Conservation (phyloP, 2,888 invertebrate species). For the Aleiodes leptofemur region DNA sequence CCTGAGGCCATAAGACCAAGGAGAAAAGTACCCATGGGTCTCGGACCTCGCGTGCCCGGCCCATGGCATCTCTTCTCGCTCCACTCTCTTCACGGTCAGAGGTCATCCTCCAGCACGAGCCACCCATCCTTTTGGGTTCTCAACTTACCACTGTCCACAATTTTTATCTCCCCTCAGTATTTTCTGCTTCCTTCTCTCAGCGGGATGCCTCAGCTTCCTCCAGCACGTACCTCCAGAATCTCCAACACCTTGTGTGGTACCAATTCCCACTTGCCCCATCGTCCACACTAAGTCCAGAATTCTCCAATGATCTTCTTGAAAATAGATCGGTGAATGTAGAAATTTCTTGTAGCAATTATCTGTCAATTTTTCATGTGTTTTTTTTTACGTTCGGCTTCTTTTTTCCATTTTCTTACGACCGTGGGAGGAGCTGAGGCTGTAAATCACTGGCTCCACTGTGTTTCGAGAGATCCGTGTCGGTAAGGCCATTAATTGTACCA, state of each 20-base stretch:
- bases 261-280: not conserved
- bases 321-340: slow-evolving; percentile 3
- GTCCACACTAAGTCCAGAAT: not conserved
- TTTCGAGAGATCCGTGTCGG: slow-evolving; percentile 50
- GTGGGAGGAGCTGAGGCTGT: slow-evolving; percentile 55
- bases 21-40: slow-evolving; percentile 43
- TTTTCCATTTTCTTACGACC: slow-evolving; percentile 41
- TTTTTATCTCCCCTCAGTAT: not conserved
- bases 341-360: slow-evolving; percentile 29
- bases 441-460: slow-evolving; percentile 50
- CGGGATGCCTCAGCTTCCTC: slow-evolving; percentile 42
- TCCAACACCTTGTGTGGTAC: slow-evolving; percentile 42
- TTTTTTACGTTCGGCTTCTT: slow-evolving; percentile 7
- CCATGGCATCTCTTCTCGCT: slow-evolving; percentile 56
- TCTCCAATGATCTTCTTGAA: not conserved
- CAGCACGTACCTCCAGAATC: slow-evolving; percentile 21
- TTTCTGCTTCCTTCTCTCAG: slow-evolving; percentile 25
- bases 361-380: slow-evolving; percentile 38
- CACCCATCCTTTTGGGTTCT: slow-evolving; percentile 66
- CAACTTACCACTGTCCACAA: slow-evolving; percentile 56
- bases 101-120: slow-evolving; percentile 74
- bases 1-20: slow-evolving; percentile 65
- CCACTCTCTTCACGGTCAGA: slow-evolving; percentile 71
- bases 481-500: slow-evolving; percentile 58
- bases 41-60: slow-evolving; percentile 69